A percentile compares a stretch with the other conserved stretches of the same genome.
Conservation (phyloP, 2,888 invertebrate species). For the Drosophila hamatofila region DNA sequence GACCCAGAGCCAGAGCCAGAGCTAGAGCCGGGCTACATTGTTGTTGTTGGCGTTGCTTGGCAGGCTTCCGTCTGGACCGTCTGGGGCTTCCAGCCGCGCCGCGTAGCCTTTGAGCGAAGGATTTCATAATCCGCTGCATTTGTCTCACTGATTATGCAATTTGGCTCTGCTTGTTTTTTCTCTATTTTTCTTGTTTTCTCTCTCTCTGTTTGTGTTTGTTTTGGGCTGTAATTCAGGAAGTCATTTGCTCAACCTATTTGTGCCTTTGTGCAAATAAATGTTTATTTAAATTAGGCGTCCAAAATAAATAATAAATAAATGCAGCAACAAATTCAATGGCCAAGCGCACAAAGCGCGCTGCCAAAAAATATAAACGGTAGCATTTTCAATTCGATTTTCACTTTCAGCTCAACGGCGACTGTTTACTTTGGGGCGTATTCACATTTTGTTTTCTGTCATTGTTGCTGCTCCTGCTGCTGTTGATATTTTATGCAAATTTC, state of each 20-base stretch:
- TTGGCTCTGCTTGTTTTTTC: constrained; percentile 35
- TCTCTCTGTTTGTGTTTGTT: background rate
- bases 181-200: constrained; percentile 14
- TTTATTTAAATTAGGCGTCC: constrained; percentile 75
- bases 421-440: constrained; percentile 43
- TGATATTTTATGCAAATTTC: constrained; percentile 69
- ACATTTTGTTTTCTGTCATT: constrained; percentile 1
- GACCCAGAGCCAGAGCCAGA: background rate
- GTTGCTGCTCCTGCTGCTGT: constrained; percentile 26
- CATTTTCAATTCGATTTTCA: constrained; percentile 68
- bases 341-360: constrained; percentile 8
- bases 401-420: constrained; percentile 48
- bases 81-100: constrained; percentile 52
- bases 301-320: constrained; percentile 58
- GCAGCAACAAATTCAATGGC: constrained; percentile 22
- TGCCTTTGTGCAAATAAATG: constrained; percentile 77
- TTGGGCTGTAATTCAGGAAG: constrained; percentile 70
- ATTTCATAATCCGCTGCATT: constrained; percentile 75
- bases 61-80: constrained; percentile 20
- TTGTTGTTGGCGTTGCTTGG: constrained; percentile 40
- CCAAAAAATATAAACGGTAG: constrained; percentile 60
- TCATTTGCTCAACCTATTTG: constrained; percentile 74
- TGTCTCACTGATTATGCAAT: constrained; percentile 76
- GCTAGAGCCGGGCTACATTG: constrained; percentile 7
- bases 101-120: constrained; percentile 68